Conservation (phyloP, 2,113 vertebrate genomes). For the Aptenodytes forsteri region DNA sequence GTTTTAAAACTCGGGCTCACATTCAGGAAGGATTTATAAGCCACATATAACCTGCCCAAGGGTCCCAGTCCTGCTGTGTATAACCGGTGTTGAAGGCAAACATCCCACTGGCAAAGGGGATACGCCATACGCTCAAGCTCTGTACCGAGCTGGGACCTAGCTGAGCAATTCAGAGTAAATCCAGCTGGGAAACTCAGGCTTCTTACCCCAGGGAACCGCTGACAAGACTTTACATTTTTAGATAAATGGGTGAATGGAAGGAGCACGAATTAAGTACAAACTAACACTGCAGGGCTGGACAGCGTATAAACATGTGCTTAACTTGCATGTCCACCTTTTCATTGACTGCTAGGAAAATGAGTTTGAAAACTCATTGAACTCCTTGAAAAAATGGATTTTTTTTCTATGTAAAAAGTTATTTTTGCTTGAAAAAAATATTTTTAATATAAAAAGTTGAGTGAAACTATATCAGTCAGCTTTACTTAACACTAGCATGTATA, state of each 20-base stretch:
- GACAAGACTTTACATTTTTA: accelerated
- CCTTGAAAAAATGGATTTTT: neutral
- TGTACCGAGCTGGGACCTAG: neutral
- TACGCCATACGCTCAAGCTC: neutral
- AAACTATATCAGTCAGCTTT: neutral
- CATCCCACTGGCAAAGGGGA: neutral
- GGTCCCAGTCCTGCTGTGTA: neutral
- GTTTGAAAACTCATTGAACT: neutral
- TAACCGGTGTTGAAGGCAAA: neutral
- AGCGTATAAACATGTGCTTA: accelerated
- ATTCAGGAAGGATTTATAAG: neutral
- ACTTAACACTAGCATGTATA: neutral
- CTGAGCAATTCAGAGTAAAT: neutral
- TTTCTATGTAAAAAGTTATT: neutral
- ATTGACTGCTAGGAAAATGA: neutral
- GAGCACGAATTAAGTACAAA: neutral
- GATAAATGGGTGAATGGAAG: neutral
- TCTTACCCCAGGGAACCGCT: neutral
- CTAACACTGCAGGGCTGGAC: neutral
- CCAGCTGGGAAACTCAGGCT: neutral
- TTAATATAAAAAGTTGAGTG: neutral
- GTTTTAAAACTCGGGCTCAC: neutral
- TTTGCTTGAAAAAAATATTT: neutral
- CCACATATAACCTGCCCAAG: accelerated
- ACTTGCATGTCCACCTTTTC: neutral